Percentiles rank a stretch among this genome's conserved stretches.
Evolutionary conservation across 2,113 vertebrate species (phyloP).

Genomic region (Mirza zaza): DNA sequence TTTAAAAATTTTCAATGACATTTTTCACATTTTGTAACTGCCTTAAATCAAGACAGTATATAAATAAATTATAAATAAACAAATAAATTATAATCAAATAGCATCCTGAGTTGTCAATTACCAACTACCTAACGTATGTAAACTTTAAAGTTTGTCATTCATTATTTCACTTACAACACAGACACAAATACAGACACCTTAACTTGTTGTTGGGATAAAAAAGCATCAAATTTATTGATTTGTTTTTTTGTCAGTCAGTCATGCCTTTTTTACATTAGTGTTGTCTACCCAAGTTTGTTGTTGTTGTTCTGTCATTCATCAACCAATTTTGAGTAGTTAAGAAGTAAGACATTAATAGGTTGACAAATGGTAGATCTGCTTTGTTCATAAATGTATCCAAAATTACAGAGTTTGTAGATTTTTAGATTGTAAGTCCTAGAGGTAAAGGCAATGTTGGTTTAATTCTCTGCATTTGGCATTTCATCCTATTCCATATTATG

Average conservation of each 20-base stretch:
- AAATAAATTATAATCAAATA: neutral
- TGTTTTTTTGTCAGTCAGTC: neutral
- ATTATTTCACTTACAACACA: neutral
- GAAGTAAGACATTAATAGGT: neutral
- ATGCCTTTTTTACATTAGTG: neutral
- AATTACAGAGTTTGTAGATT: neutral
- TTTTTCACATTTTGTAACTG: neutral
- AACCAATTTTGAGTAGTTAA: constrained; percentile 6
- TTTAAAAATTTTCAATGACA: neutral
- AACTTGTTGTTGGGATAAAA: neutral
- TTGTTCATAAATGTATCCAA: neutral
- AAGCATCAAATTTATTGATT: neutral
- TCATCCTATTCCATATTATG: neutral
- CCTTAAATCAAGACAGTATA: neutral
- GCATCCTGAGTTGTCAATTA: neutral
- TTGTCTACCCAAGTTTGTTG: neutral
- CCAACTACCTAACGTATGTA: neutral
- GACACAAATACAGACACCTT: neutral
- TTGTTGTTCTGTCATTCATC: neutral
- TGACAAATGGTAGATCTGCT: neutral
- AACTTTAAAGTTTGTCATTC: neutral
- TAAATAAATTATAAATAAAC: constrained; percentile 38
- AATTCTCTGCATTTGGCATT: neutral
- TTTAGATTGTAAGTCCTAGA: neutral
- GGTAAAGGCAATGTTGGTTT: neutral